Conservation (phyloP, 2,797 vertebrate species). For the Cyprinodon diabolis region DNA sequence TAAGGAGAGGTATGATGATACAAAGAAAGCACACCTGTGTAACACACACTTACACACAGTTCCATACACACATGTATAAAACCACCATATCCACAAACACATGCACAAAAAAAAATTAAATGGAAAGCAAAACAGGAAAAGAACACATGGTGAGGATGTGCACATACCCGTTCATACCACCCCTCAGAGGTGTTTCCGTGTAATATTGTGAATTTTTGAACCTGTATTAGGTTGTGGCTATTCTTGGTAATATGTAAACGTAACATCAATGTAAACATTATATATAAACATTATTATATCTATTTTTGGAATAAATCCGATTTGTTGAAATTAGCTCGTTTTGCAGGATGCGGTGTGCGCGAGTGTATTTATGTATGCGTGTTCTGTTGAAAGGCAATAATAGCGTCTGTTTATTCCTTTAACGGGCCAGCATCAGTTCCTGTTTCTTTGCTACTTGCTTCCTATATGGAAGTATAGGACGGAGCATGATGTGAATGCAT, state of each 20-base stretch:
- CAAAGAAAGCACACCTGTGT: conserved; percentile 74
- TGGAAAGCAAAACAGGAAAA: not conserved
- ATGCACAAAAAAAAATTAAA: conserved; percentile 30
- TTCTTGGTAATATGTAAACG: conserved; percentile 80
- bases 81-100: conserved; percentile 34
- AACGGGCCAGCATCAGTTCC: conserved; percentile 75
- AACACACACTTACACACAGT: conserved; percentile 46
- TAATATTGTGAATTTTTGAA: conserved; percentile 80
- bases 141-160: conserved; percentile 42
- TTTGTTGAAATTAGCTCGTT: conserved; percentile 62
- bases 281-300: conserved; percentile 81
- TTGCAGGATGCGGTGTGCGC: conserved; percentile 69
- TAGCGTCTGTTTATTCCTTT: conserved; percentile 65
- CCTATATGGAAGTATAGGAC: conserved; percentile 37
- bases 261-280: conserved; percentile 82
- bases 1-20: conserved; percentile 58
- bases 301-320: conserved; percentile 81
- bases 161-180: conserved; percentile 58
- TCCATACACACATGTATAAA: conserved; percentile 37
- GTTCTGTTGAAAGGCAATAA: conserved; percentile 81
- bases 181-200: conserved; percentile 74
- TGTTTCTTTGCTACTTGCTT: conserved; percentile 64
- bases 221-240: conserved; percentile 82
- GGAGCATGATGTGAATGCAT: conserved; percentile 31
- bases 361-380: conserved; percentile 61